Evolutionary conservation across 2,113 vertebrate genomes (phyloP).

Genomic region (Coracopsis vasa): DNA sequence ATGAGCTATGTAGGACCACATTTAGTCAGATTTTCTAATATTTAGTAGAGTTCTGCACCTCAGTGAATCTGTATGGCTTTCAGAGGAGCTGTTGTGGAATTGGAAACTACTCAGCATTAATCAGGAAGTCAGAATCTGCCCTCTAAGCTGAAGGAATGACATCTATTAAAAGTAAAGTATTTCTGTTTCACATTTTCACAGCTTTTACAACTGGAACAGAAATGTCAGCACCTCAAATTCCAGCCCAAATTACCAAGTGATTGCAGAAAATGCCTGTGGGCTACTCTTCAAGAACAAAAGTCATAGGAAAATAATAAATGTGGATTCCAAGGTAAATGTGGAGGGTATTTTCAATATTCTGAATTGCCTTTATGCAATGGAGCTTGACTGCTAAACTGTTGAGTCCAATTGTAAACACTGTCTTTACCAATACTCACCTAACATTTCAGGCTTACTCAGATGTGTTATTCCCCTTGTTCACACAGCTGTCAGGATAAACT

Average conservation of each 20-base stretch:
- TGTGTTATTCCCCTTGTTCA: background rate
- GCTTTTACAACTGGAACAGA: slow-evolving; percentile 89
- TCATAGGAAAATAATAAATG: slow-evolving; percentile 82
- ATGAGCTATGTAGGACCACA: background rate
- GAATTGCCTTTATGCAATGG: background rate
- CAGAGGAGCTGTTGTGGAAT: background rate
- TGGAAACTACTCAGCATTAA: background rate
- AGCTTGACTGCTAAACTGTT: background rate
- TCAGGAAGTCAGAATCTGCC: background rate
- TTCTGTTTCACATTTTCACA: slow-evolving; percentile 59
- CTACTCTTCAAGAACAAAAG: slow-evolving; percentile 85
- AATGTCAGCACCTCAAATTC: slow-evolving; percentile 75
- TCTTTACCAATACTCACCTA: background rate
- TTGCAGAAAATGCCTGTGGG: slow-evolving; percentile 78
- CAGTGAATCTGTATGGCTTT: background rate
- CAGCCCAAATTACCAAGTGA: slow-evolving; percentile 85
- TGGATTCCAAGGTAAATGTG: slow-evolving; percentile 81
- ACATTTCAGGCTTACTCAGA: background rate
- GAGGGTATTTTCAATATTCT: background rate
- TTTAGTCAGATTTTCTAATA: background rate
- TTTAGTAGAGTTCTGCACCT: background rate
- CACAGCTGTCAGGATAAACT: background rate
- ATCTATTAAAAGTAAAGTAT: background rate
- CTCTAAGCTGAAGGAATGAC: background rate
- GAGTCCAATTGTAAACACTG: background rate